Evolutionary conservation across 2,888 invertebrate genomes (phyloP).

Genomic region (Tenthredo livida): DNA sequence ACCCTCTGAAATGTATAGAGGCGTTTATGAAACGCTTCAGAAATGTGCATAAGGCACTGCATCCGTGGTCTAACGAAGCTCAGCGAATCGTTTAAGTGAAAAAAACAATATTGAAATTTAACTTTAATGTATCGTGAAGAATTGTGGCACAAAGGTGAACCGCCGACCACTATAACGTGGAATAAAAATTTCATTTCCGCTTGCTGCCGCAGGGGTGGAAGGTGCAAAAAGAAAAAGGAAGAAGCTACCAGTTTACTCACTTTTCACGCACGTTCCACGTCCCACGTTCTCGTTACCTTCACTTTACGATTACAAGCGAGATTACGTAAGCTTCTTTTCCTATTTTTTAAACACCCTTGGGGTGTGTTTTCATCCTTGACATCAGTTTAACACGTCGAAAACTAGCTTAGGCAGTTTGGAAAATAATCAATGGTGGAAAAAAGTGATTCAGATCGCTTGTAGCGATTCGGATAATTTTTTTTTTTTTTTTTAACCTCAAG

Average conservation of each 20-base stretch:
- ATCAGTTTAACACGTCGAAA: background rate
- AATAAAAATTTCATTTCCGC: conserved; percentile 71
- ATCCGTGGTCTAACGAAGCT: conserved; percentile 63
- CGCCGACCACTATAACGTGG: conserved; percentile 53
- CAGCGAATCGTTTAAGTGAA: conserved; percentile 62
- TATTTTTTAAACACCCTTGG: background rate
- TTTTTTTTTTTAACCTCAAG: too few species aligned
- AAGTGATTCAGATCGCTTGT: background rate
- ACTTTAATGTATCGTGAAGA: conserved; percentile 64
- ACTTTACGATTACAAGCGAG: conserved; percentile 16
- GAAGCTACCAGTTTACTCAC: conserved; percentile 18
- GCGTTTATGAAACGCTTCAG: background rate
- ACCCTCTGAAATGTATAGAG: background rate
- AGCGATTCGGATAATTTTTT: background rate
- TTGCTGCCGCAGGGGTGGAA: conserved; percentile 2
- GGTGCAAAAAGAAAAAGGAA: background rate
- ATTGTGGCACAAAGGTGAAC: conserved; percentile 61
- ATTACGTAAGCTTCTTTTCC: background rate
- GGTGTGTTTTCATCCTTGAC: background rate
- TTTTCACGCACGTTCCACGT: conserved; percentile 44
- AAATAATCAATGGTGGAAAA: background rate
- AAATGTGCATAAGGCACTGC: background rate
- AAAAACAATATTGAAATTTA: conserved; percentile 70
- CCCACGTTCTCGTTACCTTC: conserved; percentile 37
- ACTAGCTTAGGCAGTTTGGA: background rate